These are phyloP conservation scores for Scomberomorus guttatus DNA, from an alignment of 2,797 vertebrate genomes.

Conservation along the genomic window DNA sequence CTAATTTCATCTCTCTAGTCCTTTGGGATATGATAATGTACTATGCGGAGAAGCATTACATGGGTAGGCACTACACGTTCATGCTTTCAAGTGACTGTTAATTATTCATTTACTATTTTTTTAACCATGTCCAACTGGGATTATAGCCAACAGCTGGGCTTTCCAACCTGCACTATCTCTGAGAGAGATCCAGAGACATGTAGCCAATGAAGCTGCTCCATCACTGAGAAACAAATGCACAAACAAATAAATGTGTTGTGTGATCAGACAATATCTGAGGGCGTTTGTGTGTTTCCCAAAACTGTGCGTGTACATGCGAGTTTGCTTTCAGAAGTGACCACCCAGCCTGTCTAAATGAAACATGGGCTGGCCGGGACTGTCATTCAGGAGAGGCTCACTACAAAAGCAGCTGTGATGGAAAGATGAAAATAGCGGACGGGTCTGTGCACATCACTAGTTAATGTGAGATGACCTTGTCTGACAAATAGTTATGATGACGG, in stretches of 20 bases:
- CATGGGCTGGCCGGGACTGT: conserved; percentile 47
- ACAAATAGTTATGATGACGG: conserved; percentile 77
- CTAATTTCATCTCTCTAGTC: conserved; percentile 79
- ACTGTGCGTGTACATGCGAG: neutral
- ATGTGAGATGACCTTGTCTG: conserved; percentile 76
- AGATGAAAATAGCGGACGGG: conserved; percentile 52
- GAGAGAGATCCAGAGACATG: conserved; percentile 30
- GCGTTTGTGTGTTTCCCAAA: neutral
- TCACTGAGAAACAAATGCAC: conserved; percentile 27
- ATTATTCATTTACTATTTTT: conserved; percentile 73
- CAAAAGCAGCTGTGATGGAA: conserved; percentile 56
- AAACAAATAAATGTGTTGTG: neutral
- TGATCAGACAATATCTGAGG: conserved; percentile 1
- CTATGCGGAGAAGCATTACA: conserved; percentile 56
- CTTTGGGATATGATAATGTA: conserved; percentile 80
- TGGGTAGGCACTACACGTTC: conserved; percentile 49
- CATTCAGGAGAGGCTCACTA: conserved; percentile 58
- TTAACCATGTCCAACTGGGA: conserved; percentile 63
- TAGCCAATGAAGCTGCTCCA: conserved; percentile 21
- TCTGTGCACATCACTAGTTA: conserved; percentile 44
- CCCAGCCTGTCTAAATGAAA: conserved; percentile 54
- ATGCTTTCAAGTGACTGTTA: conserved; percentile 81
- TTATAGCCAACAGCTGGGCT: conserved; percentile 43
- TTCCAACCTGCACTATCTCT: conserved; percentile 22
- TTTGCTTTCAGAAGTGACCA: conserved; percentile 53